A percentile compares a stretch with the other conserved stretches of the same genome.
Evolutionary conservation across 1,140 invertebrate genomes (phyloP).

Genomic region (Trypoxylus dichotomus): DNA sequence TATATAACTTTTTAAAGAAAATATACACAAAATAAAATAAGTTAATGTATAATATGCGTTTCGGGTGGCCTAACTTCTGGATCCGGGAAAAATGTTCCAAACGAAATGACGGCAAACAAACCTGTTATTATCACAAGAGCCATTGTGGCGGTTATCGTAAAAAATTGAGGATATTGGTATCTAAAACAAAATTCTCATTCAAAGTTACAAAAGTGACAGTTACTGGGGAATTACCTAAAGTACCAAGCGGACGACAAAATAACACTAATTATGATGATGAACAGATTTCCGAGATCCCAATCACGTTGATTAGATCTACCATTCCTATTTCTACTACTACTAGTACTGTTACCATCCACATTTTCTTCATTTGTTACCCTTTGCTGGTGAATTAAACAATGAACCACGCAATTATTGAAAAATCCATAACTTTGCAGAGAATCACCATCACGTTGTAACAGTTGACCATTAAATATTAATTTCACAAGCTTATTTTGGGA

Average conservation of each 20-base stretch:
- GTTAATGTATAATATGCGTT: conserved; percentile 24
- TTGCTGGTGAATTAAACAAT: conserved; percentile 76
- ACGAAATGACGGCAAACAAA: conserved; percentile 47
- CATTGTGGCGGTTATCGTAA: conserved; percentile 51
- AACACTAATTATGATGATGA: conserved; percentile 47
- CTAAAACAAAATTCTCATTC: conserved; percentile 40
- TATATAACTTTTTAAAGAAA: neutral
- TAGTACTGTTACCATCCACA: neutral
- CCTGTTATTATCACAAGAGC: conserved; percentile 49
- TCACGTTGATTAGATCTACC: conserved; percentile 37
- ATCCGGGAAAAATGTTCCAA: conserved; percentile 50
- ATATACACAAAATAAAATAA: conserved; percentile 10
- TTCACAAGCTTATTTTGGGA: conserved; percentile 75
- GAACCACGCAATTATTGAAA: conserved; percentile 84
- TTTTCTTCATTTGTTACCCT: conserved; percentile 43
- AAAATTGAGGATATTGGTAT: conserved; percentile 51
- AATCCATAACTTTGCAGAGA: conserved; percentile 79
- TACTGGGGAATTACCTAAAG: conserved; percentile 45
- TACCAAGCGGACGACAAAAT: conserved; percentile 50
- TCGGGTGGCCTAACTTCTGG: conserved; percentile 29
- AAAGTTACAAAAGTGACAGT: neutral
- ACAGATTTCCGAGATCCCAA: conserved; percentile 51
- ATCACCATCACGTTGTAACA: conserved; percentile 73
- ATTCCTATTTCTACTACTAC: neutral
- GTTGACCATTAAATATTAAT: conserved; percentile 85